Base-by-base conservation (phyloP, 2,888 invertebrate species). In the Aphidoletes aphidimyza region DNA sequence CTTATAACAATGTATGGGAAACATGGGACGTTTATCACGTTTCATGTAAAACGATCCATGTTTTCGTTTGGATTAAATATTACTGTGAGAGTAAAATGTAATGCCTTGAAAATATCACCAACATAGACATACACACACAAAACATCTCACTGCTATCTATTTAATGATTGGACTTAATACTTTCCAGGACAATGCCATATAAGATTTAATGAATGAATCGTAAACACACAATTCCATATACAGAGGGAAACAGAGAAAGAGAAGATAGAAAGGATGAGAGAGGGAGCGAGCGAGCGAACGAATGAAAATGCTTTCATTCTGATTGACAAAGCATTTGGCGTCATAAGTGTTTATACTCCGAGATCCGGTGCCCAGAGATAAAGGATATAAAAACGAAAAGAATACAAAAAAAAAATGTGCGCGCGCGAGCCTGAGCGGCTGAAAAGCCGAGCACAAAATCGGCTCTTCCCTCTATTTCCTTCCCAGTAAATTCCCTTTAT, bases 321-420 rank as follows among this genome's bases (percentile, higher is more conserved):
- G 69, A 69, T 69, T 69, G 69, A 69, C 30, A 69, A 69, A 69
- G 30, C 34, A 30, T 69, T 26, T 69, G 69, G 30, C 69, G 30
- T n/a, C 69, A 69, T 34, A 69, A 69, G 69, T 69, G 69, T 69
- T 17, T 69, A 34, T 26, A 0, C 30, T 47, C 2, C 30, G 11
- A 30, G 69, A 54, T 54, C n/a, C n/a, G n/a, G n/a, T n/a, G n/a
- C n/a, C n/a, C 14, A 42, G 42, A 42, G 42, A 42, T 6, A 42
- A 14, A 42, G 42, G 42, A 9, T 9, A 14, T 14, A 42, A 9
- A 42, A 30, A 30, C 30, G 69, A 3, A 69, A 2, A 30, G 69
- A 69, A 69, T 69, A 69, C 69, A 69, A 69, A 69, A 69, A 30
- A 34, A n/a, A n/a, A n/a, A n/a, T n/a, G n/a, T n/a, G n/a, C n/a